Evolutionary conservation across 2,888 invertebrate genomes (phyloP), one percentile per base, ranked within the genome.

Genomic region (Linnaemya vulpina): DNA sequence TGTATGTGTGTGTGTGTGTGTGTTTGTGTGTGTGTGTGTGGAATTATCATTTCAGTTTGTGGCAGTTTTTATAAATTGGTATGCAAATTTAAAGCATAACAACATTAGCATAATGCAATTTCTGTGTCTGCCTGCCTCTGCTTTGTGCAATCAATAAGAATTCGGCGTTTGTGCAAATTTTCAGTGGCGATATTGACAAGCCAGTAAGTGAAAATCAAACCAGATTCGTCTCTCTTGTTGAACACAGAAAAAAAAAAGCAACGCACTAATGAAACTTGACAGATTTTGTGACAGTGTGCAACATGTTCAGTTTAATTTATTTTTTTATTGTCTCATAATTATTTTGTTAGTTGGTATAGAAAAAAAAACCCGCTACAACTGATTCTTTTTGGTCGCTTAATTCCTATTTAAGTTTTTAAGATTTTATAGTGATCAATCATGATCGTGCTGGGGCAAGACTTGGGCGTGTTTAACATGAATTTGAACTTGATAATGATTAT

Each of bases 1-100:
- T 20, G n/a, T 9, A 5, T 8, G 15, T 55, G 30, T 63, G n/a
- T 38, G 11, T 62, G 11, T 62, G 4, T 17, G 60, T 43, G 40
- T 20, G 13, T 40, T 2, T 49, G 13, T 17, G 13, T 51, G 7
- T 17, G 8, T 15, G 25, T 40, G 8, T 55, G 55, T 25, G 25
- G 20, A 20, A 60, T 35, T 82, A 40, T 70, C 30, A 49, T 17
- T 53, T 51, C 46, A 74, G 51, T 49, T 68, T 76, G 71, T 79
- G 73, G 46, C 78, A 79, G 63, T 70, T 74, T 82, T 83, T 76
- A 77, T 82, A 80, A 84, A 80, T 79, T 86, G 84, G 71, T 89
- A 91, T 90, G 91, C 91, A 91, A 90, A 90, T 90, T 89, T 84
- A 43, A 86, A 87, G 87, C 89, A 87, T 89, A 88, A 87, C 88